phyloP scores from a whole-genome alignment of 2,888 invertebrate species.

The Microchrysa polita region DNA sequence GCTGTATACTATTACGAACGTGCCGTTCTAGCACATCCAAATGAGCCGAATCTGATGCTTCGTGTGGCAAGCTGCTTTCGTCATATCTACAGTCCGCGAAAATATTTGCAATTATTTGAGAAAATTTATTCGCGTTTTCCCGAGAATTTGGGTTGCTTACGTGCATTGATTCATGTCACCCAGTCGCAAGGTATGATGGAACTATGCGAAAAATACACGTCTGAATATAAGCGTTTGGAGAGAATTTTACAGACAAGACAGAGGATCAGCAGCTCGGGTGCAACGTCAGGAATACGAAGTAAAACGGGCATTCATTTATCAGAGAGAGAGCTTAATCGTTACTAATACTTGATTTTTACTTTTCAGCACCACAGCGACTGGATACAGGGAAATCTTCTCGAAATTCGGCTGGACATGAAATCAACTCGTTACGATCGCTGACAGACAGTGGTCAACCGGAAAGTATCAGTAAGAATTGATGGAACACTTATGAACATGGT shows the following conservation, averaged over 20 bases:
- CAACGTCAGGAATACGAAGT: constrained; percentile 34
- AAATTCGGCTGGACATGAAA: constrained; percentile 34
- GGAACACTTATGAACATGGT: background rate
- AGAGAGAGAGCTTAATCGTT: background rate
- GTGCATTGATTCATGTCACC: constrained; percentile 65
- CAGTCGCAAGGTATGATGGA: constrained; percentile 84
- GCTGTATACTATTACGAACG: constrained; percentile 85
- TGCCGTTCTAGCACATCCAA: constrained; percentile 79
- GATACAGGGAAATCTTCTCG: constrained; percentile 33
- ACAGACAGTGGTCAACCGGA: constrained; percentile 25
- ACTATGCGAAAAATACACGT: constrained; percentile 79
- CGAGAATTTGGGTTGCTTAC: constrained; percentile 94
- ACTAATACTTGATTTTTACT: background rate
- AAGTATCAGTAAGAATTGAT: constrained; percentile 24
- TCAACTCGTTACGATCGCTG: constrained; percentile 18
- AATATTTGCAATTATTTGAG: constrained; percentile 63
- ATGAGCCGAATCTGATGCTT: constrained; percentile 84
- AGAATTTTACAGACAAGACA: constrained; percentile 59
- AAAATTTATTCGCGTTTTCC: constrained; percentile 86
- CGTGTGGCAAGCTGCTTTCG: constrained; percentile 87
- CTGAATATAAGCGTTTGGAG: constrained; percentile 80
- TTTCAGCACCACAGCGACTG: constrained; percentile 40
- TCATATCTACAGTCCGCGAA: constrained; percentile 75
- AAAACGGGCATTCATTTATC: constrained; percentile 5
- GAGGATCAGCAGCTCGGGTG: constrained; percentile 55